Conservation (phyloP, 2,113 vertebrate genomes). For the Psilopogon haemacephalus region DNA sequence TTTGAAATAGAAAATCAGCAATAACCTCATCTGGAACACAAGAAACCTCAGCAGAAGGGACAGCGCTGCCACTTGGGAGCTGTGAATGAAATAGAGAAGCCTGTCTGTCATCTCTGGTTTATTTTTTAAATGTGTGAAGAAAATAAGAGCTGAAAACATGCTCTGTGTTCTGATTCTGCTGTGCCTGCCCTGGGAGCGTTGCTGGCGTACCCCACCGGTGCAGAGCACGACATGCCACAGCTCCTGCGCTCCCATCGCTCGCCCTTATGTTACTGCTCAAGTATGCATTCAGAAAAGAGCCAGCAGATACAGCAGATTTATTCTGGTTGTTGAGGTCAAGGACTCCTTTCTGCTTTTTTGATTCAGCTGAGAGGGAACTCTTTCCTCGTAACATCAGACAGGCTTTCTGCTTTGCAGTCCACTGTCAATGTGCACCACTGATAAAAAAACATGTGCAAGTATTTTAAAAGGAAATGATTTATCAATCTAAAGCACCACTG, state of each 20-base stretch:
- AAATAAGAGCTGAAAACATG: background rate
- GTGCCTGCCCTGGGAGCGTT: background rate
- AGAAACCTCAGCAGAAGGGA: background rate
- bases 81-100: background rate
- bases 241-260: background rate
- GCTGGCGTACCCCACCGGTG: background rate
- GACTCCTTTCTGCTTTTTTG: background rate
- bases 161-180: background rate
- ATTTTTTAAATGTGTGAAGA: background rate
- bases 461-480: conserved; percentile 64
- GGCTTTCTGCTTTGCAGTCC: background rate
- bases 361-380: background rate
- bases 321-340: conserved; percentile 32
- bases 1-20: conserved; percentile 40
- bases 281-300: conserved; percentile 48
- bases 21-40: background rate
- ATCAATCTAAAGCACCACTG: conserved; percentile 49
- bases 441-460: conserved; percentile 13
- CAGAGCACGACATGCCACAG: conserved; percentile 21
- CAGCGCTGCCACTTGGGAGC: background rate
- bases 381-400: background rate
- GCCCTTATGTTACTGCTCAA: conserved; percentile 60
- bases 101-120: background rate
- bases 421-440: background rate
- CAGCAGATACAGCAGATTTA: conserved; percentile 66